A percentile compares a stretch with the other conserved stretches of the same genome.
Conservation (phyloP, 1,140 invertebrate species). For the Octopus sinensis region DNA sequence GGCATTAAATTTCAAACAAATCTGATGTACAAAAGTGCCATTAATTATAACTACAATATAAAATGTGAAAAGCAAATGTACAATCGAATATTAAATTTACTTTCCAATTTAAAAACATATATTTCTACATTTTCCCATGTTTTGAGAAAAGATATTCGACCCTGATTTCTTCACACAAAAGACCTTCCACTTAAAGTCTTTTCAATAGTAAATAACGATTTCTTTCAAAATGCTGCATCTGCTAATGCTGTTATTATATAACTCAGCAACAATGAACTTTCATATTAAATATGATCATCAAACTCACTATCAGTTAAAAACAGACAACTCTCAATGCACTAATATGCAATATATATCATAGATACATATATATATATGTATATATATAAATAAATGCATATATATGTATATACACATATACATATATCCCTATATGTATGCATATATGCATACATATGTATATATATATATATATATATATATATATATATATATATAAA, state of each 20-base stretch:
- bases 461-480: background rate
- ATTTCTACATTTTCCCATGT: too few species aligned
- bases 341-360: background rate
- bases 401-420: constrained; percentile 1
- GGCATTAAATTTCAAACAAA: too few species aligned
- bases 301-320: background rate
- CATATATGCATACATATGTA: background rate
- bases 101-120: too few species aligned
- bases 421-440: background rate
- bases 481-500: background rate
- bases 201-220: too few species aligned
- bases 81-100: too few species aligned
- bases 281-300: background rate
- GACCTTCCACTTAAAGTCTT: too few species aligned
- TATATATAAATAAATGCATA: background rate
- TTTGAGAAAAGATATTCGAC: too few species aligned
- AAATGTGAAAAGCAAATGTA: too few species aligned
- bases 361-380: background rate
- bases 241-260: background rate
- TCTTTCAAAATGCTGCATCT: background rate
- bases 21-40: too few species aligned
- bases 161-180: too few species aligned
- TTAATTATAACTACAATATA: too few species aligned
- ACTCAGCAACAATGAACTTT: background rate
- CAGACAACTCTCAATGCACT: background rate